phyloP scores from a whole-genome alignment of 2,113 vertebrate genomes.

The Myodes glareolus region DNA sequence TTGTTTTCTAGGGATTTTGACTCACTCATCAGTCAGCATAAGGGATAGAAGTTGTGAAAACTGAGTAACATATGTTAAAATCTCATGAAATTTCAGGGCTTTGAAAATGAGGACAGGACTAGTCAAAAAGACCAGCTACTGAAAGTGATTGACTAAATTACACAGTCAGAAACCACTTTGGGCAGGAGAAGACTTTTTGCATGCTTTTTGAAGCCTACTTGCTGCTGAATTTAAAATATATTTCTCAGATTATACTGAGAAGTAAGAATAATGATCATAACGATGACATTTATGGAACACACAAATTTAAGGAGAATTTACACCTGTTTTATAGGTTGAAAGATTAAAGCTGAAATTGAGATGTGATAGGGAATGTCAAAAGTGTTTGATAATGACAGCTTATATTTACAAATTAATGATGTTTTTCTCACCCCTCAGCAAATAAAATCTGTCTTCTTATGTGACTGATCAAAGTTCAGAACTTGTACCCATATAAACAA shows the following conservation, averaged over 20 bases:
- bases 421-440: no score
- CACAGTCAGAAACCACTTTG: background rate
- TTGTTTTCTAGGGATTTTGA: background rate
- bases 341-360: background rate
- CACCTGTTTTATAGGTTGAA: background rate
- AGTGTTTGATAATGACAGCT: no score
- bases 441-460: no score
- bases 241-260: background rate
- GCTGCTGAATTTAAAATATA: background rate
- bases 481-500: rapidly evolving
- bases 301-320: background rate
- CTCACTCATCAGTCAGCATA: background rate
- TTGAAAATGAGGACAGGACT: background rate
- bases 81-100: background rate
- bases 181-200: background rate
- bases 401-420: no score
- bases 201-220: background rate
- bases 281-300: background rate
- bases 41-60: background rate
- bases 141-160: background rate
- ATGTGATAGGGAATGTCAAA: no score
- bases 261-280: background rate
- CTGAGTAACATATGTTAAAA: background rate
- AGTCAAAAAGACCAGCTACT: background rate
- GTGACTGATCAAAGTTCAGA: background rate